A percentile compares a stretch with the other conserved stretches of the same genome.
Conservation (phyloP, 2,888 invertebrate species). For the Sipha maydis region DNA sequence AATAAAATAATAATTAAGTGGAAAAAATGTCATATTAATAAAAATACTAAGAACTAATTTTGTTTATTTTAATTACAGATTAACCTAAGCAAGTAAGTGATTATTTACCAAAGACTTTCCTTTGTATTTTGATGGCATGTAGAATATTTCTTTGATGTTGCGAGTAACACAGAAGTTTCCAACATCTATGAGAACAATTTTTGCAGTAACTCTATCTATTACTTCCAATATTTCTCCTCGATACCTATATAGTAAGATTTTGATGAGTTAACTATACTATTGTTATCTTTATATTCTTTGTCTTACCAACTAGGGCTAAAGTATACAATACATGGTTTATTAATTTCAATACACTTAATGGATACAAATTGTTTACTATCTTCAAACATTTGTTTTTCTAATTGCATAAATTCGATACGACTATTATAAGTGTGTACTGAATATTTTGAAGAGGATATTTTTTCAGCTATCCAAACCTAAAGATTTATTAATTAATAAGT, state of each 20-base stretch:
- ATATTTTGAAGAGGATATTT: constrained; percentile 45
- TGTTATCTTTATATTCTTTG: not conserved
- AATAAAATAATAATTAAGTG: no score
- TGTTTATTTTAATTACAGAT: no score
- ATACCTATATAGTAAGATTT: constrained; percentile 6
- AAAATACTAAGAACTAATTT: no score
- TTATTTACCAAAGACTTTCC: constrained; percentile 51
- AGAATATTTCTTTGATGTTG: constrained; percentile 39
- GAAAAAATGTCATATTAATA: no score
- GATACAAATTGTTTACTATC: constrained; percentile 20
- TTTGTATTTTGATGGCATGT: constrained; percentile 43
- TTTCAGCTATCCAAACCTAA: constrained; percentile 54
- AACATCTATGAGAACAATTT: constrained; percentile 44
- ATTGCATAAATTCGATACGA: constrained; percentile 23
- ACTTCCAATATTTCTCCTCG: constrained; percentile 42
- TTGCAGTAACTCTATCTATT: constrained; percentile 15
- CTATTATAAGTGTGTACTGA: constrained; percentile 27
- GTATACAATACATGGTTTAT: constrained; percentile 34
- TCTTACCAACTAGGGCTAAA: constrained; percentile 49
- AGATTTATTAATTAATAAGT: not conserved
- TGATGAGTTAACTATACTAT: not conserved
- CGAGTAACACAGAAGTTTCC: constrained; percentile 38
- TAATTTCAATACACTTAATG: constrained; percentile 13
- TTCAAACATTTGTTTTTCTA: constrained; percentile 41
- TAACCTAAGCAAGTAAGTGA: not conserved